phyloP scores from a whole-genome alignment of 2,113 vertebrate species.

The Tapirus terrestris region DNA sequence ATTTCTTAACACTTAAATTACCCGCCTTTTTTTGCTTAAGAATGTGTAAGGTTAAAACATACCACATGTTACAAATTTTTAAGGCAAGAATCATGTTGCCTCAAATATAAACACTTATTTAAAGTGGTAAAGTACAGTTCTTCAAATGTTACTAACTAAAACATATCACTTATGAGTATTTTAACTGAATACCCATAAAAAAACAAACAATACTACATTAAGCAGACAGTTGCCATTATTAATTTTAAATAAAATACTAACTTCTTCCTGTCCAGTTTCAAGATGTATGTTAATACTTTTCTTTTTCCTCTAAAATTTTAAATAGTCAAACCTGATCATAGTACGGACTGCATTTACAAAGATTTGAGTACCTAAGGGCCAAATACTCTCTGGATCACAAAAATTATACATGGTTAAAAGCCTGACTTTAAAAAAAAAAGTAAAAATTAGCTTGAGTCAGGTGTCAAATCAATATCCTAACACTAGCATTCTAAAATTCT shows the following conservation, averaged over 20 bases:
- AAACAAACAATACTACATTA: neutral
- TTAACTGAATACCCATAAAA: neutral
- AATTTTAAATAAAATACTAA: conserved; percentile 44
- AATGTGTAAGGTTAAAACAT: neutral
- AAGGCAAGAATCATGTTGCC: neutral
- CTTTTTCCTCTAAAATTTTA: conserved; percentile 40
- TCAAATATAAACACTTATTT: conserved; percentile 29
- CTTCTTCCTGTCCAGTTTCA: neutral
- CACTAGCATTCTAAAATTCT: conserved; percentile 10
- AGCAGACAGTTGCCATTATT: neutral
- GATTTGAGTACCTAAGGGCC: neutral
- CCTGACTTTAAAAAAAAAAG: neutral
- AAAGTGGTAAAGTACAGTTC: neutral
- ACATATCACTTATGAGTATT: neutral
- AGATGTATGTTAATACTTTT: neutral
- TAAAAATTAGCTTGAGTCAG: neutral
- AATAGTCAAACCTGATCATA: neutral
- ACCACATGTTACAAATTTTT: neutral
- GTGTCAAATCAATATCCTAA: neutral
- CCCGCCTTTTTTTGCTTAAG: neutral
- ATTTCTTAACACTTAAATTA: conserved; percentile 43
- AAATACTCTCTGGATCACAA: neutral
- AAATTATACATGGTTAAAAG: neutral
- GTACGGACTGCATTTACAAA: neutral
- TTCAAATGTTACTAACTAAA: conserved; percentile 30